These are phyloP conservation scores for Phaethornis superciliosus DNA, from an alignment of 2,113 vertebrate genomes.

Conservation along the genomic window DNA sequence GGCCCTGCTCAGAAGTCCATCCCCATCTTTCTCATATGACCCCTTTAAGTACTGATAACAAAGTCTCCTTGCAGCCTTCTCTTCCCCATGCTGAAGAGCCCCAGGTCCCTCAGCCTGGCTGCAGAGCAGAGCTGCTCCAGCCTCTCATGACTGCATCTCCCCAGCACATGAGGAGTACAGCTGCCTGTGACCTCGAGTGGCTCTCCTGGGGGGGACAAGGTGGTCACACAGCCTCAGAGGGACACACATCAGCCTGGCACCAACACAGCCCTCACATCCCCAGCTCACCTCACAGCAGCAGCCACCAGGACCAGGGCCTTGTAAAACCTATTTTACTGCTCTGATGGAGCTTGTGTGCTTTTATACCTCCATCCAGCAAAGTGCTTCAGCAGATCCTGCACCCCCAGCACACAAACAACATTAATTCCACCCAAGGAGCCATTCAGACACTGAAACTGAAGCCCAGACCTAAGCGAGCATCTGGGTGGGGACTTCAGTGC, in stretches of 20 bases:
- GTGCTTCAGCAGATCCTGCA: neutral
- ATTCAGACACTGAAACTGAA: fast-evolving
- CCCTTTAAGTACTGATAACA: too few species aligned
- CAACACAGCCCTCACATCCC: neutral
- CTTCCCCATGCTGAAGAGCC: too few species aligned
- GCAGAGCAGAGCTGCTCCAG: too few species aligned
- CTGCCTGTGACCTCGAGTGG: neutral
- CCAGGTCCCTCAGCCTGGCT: too few species aligned
- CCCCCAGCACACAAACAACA: neutral
- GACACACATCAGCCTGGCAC: neutral
- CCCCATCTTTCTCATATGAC: too few species aligned
- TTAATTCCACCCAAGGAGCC: neutral
- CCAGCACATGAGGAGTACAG: fast-evolving
- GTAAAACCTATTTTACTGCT: neutral
- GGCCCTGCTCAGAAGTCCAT: too few species aligned
- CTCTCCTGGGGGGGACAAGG: neutral
- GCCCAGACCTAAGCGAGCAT: fast-evolving
- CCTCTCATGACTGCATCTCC: too few species aligned
- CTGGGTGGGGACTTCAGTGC: neutral
- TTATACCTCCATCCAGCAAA: neutral
- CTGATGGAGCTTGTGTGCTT: fast-evolving
- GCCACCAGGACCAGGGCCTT: neutral
- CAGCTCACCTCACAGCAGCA: neutral
- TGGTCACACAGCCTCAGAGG: neutral
- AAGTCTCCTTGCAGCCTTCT: too few species aligned